phyloP scores from a whole-genome alignment of 2,113 vertebrate species.

The Orthonyx spaldingii region DNA sequence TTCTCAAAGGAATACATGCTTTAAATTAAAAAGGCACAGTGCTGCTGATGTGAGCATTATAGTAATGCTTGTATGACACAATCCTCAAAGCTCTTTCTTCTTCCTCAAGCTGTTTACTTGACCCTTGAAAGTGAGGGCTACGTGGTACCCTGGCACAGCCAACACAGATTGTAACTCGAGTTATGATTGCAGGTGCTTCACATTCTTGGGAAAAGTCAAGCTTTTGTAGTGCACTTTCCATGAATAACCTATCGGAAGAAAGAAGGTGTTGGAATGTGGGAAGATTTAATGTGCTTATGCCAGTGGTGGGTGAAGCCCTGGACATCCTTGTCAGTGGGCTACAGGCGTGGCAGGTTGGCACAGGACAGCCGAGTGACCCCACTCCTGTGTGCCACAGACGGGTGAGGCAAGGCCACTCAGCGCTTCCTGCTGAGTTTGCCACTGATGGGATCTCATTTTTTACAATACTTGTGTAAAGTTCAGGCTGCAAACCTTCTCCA shows the following conservation, averaged over 20 bases:
- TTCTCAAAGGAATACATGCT: slow-evolving; percentile 41
- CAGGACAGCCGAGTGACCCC: fast-evolving
- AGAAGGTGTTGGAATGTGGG: background rate
- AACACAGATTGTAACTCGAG: background rate
- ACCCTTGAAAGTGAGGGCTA: background rate
- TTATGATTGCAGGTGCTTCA: background rate
- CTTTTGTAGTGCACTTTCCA: background rate
- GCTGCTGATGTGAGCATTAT: slow-evolving; percentile 45
- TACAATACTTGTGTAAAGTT: background rate
- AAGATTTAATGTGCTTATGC: background rate
- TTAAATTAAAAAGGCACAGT: slow-evolving; percentile 46
- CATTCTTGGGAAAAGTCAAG: background rate
- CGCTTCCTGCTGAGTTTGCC: background rate
- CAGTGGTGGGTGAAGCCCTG: background rate
- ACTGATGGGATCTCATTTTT: background rate
- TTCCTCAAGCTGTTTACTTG: background rate
- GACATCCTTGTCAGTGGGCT: background rate
- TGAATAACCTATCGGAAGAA: fast-evolving
- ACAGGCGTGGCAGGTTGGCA: fast-evolving
- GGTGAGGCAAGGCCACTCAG: background rate
- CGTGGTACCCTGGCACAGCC: background rate
- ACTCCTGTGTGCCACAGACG: background rate
- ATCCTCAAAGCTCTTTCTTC: background rate
- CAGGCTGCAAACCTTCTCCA: background rate
- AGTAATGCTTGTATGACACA: slow-evolving; percentile 6